Conservation (phyloP, 2,797 vertebrate genomes). For the Falco cherrug region DNA sequence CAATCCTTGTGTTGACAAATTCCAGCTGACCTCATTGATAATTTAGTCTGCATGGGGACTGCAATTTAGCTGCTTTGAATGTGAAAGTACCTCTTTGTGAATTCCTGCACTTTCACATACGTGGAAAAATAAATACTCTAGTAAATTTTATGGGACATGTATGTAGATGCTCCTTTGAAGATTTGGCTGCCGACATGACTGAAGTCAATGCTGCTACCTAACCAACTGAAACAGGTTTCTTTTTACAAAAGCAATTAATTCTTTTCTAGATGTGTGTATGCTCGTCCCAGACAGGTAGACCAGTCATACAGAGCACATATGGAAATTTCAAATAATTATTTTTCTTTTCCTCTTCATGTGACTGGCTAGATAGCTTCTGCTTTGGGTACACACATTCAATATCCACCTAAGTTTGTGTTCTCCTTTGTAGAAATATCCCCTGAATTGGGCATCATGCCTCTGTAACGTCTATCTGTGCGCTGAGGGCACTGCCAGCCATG, state of each 20-base stretch:
- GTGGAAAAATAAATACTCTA: background rate
- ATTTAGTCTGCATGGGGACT: background rate
- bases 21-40: constrained; percentile 4
- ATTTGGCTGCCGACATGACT: background rate
- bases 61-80: constrained; percentile 36
- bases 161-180: background rate
- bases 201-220: background rate
- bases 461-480: background rate
- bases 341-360: background rate
- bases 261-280: background rate
- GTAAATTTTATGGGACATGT: background rate
- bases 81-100: background rate
- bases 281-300: background rate
- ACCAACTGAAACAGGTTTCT: background rate
- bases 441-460: background rate
- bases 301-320: accelerated
- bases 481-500: background rate
- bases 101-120: background rate
- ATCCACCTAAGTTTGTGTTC: background rate
- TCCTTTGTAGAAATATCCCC: background rate
- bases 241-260: background rate
- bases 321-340: background rate
- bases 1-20: background rate
- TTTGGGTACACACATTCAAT: background rate
- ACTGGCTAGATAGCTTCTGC: background rate